A percentile compares a stretch with the other conserved stretches of the same genome.
phyloP scores from a whole-genome alignment of 23 tunicate species.

The Trididemnum nubilum region DNA sequence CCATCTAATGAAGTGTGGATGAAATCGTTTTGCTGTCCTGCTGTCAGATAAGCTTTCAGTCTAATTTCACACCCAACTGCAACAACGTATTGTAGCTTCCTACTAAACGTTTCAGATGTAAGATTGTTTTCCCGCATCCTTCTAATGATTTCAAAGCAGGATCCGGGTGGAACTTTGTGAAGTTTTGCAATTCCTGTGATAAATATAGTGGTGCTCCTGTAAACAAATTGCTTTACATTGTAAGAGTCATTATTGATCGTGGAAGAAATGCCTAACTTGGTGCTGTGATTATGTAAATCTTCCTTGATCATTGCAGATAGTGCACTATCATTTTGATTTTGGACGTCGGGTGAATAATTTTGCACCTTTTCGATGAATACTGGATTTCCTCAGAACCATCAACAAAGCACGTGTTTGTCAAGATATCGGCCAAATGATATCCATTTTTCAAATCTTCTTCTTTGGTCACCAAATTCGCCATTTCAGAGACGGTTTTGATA shows the following conservation, averaged over 20 bases:
- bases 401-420: constrained; percentile 14
- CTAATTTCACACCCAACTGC: constrained; percentile 24
- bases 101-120: background rate
- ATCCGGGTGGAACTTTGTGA: background rate
- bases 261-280: background rate
- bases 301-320: background rate
- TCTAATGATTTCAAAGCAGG: constrained; percentile 19
- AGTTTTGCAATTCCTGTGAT: constrained; percentile 2
- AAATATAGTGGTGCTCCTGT: constrained; percentile 22
- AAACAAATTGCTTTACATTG: constrained; percentile 21
- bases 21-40: background rate
- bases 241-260: background rate
- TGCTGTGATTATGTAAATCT: background rate
- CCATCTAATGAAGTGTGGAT: background rate
- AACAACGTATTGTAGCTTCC: background rate
- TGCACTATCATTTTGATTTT: too few species aligned
- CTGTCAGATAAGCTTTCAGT: constrained; percentile 11
- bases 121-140: background rate
- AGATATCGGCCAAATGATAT: constrained; percentile 36
- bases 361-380: background rate
- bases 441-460: constrained; percentile 22
- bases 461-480: constrained; percentile 18
- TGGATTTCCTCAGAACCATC: constrained; percentile 8
- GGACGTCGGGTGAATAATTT: too few species aligned
- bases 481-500: constrained; percentile 25